Evolutionary conservation across 2,888 invertebrate species (phyloP), one percentile per base, ranked within the genome.

Genomic region (Lasius fuliginosus): DNA sequence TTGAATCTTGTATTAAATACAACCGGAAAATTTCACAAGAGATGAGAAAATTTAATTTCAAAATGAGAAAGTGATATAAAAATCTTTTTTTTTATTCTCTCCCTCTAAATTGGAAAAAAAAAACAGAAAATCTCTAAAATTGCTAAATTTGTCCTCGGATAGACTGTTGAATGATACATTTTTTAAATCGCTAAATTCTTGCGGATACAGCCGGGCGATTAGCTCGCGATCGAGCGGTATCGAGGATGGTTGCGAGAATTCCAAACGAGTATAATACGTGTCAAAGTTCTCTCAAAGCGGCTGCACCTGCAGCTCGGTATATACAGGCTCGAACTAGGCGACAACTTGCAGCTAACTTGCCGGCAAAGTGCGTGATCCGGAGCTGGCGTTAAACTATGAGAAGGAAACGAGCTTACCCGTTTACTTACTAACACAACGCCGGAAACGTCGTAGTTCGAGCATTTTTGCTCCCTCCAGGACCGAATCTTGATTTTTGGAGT

Each of bases 181-280:
- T 33, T 42, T n/a, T 12, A 62, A 27, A 42, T 42, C 1, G n/a
- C 30, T 30, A 8, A n/a, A 30, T n/a, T 42, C 8, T 62, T 11
- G 56, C 42, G 6, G n/a, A 53, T 53, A 27, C 30, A 15, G n/a
- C 18, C 36, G 33, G 40, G 65, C 60, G 74, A 73, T 81, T 74
- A 73, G 33, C 36, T 18, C 23, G 33, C 68, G 68, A 89, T 87
- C 85, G 85, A 84, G 81, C 71, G 67, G 71, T 85, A 84, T 83
- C 58, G 62, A 64, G 69, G 60, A 42, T 81, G 85, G 62, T 75
- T 36, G 67, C 69, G 82, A 81, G 81, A 83, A 84, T 77, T 86
- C 85, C 83, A 88, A 90, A 93, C 92, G 90, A 92, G 91, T 89
- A 90, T 92, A 93, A 93, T 93, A 92, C 91, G 89, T 90, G 90